Evolutionary conservation across 2,113 vertebrate species (phyloP).

Genomic region (Zosterops japonicus): DNA sequence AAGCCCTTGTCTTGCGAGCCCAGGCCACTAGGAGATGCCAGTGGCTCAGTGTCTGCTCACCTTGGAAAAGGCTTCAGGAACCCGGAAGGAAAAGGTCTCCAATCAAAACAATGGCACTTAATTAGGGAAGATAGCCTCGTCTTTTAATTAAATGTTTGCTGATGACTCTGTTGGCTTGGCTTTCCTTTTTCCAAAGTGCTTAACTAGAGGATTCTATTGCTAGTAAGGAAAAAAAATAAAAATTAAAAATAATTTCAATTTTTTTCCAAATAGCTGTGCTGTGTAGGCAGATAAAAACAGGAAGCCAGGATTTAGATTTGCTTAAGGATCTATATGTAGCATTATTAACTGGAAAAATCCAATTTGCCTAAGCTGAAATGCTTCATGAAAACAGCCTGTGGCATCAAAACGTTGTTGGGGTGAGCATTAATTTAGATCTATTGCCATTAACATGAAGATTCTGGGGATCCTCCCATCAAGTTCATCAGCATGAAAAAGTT

Average conservation of each 20-base stretch:
- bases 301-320: not conserved
- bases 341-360: not conserved
- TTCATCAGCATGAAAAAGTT: not conserved
- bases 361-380: not conserved
- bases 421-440: not conserved
- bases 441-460: not conserved
- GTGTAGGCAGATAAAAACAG: not conserved
- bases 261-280: not conserved
- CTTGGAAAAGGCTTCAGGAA: not conserved
- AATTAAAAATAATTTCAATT: not conserved
- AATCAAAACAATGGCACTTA: not conserved
- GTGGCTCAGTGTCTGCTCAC: not conserved
- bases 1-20: not conserved
- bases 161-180: not conserved
- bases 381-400: not conserved
- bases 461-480: no score
- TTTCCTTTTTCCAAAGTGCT: not conserved
- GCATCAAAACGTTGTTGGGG: not conserved
- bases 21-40: constrained; percentile 25
- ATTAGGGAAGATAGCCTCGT: not conserved
- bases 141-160: not conserved
- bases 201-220: not conserved
- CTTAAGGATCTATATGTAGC: not conserved
- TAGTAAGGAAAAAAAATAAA: not conserved
- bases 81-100: not conserved